These are phyloP conservation scores for Andrena flavipes DNA, from an alignment of 2,888 invertebrate genomes.

Conservation along the genomic window DNA sequence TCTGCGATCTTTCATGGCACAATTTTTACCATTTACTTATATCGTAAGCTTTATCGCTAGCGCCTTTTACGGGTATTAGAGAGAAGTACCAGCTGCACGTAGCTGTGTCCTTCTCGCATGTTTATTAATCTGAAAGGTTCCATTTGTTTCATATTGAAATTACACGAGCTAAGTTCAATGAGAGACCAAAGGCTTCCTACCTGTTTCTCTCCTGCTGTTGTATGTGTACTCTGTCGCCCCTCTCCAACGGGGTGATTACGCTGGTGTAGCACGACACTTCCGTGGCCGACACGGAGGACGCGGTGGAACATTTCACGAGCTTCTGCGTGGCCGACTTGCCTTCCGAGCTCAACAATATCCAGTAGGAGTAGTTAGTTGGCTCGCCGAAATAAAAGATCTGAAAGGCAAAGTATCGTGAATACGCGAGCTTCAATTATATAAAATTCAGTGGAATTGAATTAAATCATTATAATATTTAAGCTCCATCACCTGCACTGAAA, in stretches of 20 bases:
- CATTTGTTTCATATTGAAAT: neutral
- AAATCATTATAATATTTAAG: neutral
- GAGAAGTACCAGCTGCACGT: constrained; percentile 78
- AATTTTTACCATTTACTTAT: neutral
- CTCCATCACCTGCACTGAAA: constrained; percentile 80
- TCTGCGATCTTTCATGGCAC: constrained; percentile 35
- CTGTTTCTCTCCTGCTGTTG: constrained; percentile 80
- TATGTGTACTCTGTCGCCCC: constrained; percentile 79
- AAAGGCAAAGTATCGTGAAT: neutral
- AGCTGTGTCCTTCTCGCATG: constrained; percentile 81
- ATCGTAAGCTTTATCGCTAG: neutral
- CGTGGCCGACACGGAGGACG: constrained; percentile 73
- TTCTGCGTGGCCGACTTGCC: constrained; percentile 75
- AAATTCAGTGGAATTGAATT: neutral
- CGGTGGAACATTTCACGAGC: constrained; percentile 79
- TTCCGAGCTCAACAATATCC: constrained; percentile 79
- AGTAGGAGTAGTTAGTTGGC: constrained; percentile 78
- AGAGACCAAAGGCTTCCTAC: constrained; percentile 57
- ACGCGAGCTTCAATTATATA: neutral
- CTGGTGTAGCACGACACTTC: constrained; percentile 82
- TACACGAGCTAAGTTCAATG: neutral
- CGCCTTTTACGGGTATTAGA: constrained; percentile 69
- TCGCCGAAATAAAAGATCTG: constrained; percentile 81
- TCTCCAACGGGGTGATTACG: constrained; percentile 73
- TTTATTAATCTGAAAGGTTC: constrained; percentile 76